phyloP scores from a whole-genome alignment of 1,140 invertebrate species.

The Meloidogyne exigua region DNA sequence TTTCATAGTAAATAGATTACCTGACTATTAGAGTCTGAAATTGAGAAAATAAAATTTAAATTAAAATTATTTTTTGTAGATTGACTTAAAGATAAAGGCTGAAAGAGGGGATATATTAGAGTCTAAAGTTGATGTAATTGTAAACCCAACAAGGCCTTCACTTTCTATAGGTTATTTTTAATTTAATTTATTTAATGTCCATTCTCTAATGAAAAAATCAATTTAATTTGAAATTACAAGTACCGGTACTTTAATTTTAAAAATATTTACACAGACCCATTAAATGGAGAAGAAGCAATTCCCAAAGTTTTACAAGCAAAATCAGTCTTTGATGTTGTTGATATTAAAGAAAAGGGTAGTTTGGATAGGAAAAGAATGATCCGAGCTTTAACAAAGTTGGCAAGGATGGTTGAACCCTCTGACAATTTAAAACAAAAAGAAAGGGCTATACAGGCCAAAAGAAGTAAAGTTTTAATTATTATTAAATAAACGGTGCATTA shows the following conservation, averaged over 20 bases:
- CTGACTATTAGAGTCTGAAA: too few species aligned
- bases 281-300: slow-evolving; percentile 10
- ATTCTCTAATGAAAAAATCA: too few species aligned
- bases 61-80: not conserved
- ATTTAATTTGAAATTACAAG: too few species aligned
- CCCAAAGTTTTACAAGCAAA: not conserved
- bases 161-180: slow-evolving; percentile 10
- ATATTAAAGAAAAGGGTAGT: not conserved
- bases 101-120: slow-evolving; percentile 19
- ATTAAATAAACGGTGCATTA: too few species aligned
- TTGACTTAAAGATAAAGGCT: not conserved
- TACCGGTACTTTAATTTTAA: too few species aligned
- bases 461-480: slow-evolving; percentile 4
- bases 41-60: too few species aligned
- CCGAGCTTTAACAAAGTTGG: slow-evolving; percentile 1
- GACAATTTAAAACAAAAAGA: not conserved
- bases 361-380: slow-evolving; percentile 1
- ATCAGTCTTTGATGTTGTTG: slow-evolving; percentile 17
- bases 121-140: slow-evolving; percentile 4
- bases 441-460: not conserved
- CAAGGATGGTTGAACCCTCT: not conserved
- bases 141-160: slow-evolving; percentile 14
- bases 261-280: not conserved
- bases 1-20: too few species aligned
- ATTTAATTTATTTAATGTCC: too few species aligned